Base-by-base conservation (phyloP, 2,888 invertebrate genomes). In the Callimorpha dominula region DNA sequence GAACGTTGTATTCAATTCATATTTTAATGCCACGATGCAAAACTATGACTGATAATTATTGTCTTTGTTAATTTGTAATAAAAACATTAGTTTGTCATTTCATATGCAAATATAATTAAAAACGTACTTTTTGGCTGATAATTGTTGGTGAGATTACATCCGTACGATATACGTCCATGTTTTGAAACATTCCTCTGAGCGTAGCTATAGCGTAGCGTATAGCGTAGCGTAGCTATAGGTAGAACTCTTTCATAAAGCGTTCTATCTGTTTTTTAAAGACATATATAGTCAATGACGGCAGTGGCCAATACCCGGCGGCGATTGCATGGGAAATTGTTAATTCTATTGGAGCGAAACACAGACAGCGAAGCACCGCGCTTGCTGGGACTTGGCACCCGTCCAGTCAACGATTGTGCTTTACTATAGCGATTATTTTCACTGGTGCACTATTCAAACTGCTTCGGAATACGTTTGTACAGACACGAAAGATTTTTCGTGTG, bases 401-500 rank as follows among this genome's bases (percentile, higher is more conserved):
- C 95, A 95, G 92, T 89, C 90, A 88, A 86, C 91, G 90, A 92
- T 91, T 93, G 90, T 93, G 89, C 91, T 92, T 91, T 91, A 92
- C 91, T 91, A 90, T 89, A 79, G 87, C 90, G 90, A 92, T 92
- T 93, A 93, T 93, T 93, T 92, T 90, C 90, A 90, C 90, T 88
- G 86, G 85, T 88, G 89, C 88, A 90, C 88, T 86, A 90, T 91
- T 92, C 90, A 89, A 91, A 91, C 88, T 89, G 89, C 88, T 90
- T 89, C 84, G 84, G 84, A 76, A 80, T 81, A 89, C 88, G 90
- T 83, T 76, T 88, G 89, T 89, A 89, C 91, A 89, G 89, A 88
- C 89, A 90, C 87, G 91, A 93, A 93, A 93, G 89, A 92, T 89
- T 87, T 90, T 91, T 91, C 84, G 86, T 90, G 88, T 77, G 74